Base-by-base conservation (phyloP, 2,797 vertebrate genomes). In the Kryptopterus vitreolus region DNA sequence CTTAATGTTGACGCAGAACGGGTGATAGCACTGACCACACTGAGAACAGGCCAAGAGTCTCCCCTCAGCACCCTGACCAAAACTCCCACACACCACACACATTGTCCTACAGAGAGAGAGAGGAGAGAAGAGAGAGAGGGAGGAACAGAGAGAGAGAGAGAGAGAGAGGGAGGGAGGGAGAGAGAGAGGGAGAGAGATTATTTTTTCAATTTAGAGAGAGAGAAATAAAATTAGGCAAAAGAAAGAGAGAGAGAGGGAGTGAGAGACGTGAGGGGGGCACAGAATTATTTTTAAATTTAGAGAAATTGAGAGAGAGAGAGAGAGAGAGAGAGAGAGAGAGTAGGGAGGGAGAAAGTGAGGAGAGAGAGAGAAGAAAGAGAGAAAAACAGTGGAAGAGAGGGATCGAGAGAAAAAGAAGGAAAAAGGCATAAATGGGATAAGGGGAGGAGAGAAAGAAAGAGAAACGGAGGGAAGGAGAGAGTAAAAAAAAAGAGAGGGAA, bases 81-180 rank as follows among this genome's bases (percentile, higher is more conserved):
- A 99, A 75, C 98, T 99, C 4, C 97, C 98, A 85, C 98, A 99
- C 24, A 99, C 97, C 29, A 99, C 96, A 99, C 97, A 99, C 97
- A 99, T 98, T n/a, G 86, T 99, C 98, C 98, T 98, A 86, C n/a
- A 77, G 20, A 24, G 63, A 43, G 22, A 15, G 10, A 66, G 35
- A 46, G 12, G 15, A 22, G 16, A 35, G 6, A 22, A 46, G 35
- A 46, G 22, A 66, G 3, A 46, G 10, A 13, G 20, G 12, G 22
- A 43, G 35, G 12, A 9, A 4, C 8, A 38, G 31, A 35, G 16
- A 31, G 4, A 18, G 2, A 15, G 26, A 5, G 58, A 29, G 11
- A 1, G 57, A 26, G 10, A 29, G 12, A 15, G 13, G 4, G 24
- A 2, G 26, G 15, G 24, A 59, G 24, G 29, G 12, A 29, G 3